phyloP scores from a whole-genome alignment of 2,888 invertebrate species.

The Hypomecis punctinalis region DNA sequence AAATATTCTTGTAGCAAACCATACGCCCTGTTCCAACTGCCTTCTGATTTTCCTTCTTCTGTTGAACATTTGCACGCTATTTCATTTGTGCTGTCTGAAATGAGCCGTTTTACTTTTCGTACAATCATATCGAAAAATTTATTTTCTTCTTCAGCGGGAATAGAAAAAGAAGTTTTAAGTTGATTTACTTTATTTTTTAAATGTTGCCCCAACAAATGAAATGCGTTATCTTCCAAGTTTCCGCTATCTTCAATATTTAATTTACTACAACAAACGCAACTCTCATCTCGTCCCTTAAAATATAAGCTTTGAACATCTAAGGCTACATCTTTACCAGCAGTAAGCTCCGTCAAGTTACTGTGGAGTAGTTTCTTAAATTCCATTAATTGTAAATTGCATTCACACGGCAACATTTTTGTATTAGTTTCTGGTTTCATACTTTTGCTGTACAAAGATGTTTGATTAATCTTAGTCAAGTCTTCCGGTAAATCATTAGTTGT shows the following conservation, averaged over 20 bases:
- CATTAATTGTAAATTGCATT: slow-evolving; percentile 46
- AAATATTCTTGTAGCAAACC: slow-evolving; percentile 76
- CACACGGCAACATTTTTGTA: slow-evolving; percentile 33
- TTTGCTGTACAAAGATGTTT: neutral
- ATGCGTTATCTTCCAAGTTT: slow-evolving; percentile 73
- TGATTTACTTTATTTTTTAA: slow-evolving; percentile 65
- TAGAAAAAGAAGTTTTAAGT: slow-evolving; percentile 58
- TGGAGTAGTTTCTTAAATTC: slow-evolving; percentile 47
- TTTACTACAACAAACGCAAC: slow-evolving; percentile 64
- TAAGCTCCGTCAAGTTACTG: slow-evolving; percentile 39
- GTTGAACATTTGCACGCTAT: slow-evolving; percentile 59
- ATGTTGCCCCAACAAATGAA: slow-evolving; percentile 70
- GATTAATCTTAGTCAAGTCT: neutral
- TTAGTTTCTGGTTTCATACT: slow-evolving; percentile 16
- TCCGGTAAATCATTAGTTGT: neutral
- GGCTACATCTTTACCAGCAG: slow-evolving; percentile 45
- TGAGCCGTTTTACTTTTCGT: slow-evolving; percentile 66
- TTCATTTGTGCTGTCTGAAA: slow-evolving; percentile 61
- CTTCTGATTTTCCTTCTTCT: slow-evolving; percentile 45
- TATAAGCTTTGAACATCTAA: slow-evolving; percentile 49
- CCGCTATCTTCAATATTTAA: slow-evolving; percentile 52
- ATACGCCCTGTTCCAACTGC: slow-evolving; percentile 75
- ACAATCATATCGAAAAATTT: slow-evolving; percentile 62
- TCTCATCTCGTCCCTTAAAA: slow-evolving; percentile 36
- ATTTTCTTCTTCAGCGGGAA: slow-evolving; percentile 62